Percentiles rank a stretch among this genome's conserved stretches.
phyloP scores from a whole-genome alignment of 2,113 vertebrate genomes.

The Microcebus jonahi region DNA sequence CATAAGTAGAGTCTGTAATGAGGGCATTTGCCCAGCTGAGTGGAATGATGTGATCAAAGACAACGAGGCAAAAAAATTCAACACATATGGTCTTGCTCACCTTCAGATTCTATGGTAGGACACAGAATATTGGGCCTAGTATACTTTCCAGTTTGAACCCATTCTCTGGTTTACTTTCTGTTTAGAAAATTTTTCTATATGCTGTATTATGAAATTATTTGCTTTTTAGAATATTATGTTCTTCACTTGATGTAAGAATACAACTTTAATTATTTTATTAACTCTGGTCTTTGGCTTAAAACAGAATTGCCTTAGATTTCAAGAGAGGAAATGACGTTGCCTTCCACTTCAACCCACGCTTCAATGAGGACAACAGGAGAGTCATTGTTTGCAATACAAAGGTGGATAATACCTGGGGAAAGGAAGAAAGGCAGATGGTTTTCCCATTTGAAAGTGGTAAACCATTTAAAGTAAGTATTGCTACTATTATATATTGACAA shows the following conservation, averaged over 20 bases:
- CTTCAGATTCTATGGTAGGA: background rate
- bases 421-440: conserved; percentile 80
- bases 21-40: background rate
- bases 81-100: background rate
- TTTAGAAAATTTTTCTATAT: background rate
- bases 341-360: conserved; percentile 88
- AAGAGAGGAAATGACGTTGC: conserved; percentile 80
- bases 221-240: conserved; percentile 12
- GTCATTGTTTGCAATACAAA: conserved; percentile 85
- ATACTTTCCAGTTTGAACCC: background rate
- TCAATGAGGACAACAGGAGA: conserved; percentile 77
- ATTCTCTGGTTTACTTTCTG: background rate
- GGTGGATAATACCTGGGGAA: conserved; percentile 78
- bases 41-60: background rate
- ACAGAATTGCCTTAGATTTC: conserved; percentile 84
- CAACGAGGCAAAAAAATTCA: background rate
- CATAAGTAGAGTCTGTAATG: background rate
- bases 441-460: conserved; percentile 86
- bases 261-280: conserved; percentile 9
- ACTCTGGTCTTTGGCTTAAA: conserved; percentile 52
- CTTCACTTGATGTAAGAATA: background rate
- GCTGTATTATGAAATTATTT: background rate
- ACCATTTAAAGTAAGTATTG: conserved; percentile 83
- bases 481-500: background rate
- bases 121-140: too few relatives aligned